phyloP scores from a whole-genome alignment of 2,797 vertebrate genomes.

The Sylvia borin region DNA sequence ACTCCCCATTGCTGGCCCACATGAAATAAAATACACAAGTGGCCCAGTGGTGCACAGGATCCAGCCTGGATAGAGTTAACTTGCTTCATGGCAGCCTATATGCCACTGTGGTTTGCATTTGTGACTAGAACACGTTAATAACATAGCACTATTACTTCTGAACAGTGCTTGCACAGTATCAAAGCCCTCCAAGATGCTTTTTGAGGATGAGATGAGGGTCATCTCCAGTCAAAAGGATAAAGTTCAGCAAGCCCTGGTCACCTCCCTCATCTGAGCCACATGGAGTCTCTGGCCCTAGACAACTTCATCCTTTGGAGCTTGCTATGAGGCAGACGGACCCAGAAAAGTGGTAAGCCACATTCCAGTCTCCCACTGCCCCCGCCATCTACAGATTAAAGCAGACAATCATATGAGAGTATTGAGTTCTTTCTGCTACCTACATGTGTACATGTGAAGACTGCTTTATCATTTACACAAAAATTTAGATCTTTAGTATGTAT shows the following conservation, averaged over 20 bases:
- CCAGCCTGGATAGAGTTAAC: neutral
- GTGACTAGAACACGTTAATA: neutral
- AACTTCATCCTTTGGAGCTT: neutral
- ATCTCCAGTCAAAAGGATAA: slow-evolving; percentile 86
- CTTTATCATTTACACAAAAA: neutral
- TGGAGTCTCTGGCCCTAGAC: neutral
- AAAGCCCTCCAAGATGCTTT: neutral
- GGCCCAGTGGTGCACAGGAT: neutral
- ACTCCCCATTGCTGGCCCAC: rapidly evolving
- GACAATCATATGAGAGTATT: neutral
- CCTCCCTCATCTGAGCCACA: neutral
- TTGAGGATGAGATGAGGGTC: neutral
- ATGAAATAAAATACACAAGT: neutral
- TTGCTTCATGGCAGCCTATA: neutral
- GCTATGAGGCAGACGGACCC: neutral
- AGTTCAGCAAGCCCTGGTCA: slow-evolving; percentile 74
- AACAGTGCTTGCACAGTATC: rapidly evolving
- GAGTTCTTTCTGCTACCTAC: neutral
- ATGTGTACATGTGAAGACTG: rapidly evolving
- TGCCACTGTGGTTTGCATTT: neutral
- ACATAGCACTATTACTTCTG: neutral
- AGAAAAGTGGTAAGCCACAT: neutral
- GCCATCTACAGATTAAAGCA: neutral
- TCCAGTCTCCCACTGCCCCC: neutral
- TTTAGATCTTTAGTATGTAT: neutral